These are phyloP conservation scores for Montipora sp. DNA, from an alignment of 64 coral and sea anemone species.

Conservation along the genomic window DNA sequence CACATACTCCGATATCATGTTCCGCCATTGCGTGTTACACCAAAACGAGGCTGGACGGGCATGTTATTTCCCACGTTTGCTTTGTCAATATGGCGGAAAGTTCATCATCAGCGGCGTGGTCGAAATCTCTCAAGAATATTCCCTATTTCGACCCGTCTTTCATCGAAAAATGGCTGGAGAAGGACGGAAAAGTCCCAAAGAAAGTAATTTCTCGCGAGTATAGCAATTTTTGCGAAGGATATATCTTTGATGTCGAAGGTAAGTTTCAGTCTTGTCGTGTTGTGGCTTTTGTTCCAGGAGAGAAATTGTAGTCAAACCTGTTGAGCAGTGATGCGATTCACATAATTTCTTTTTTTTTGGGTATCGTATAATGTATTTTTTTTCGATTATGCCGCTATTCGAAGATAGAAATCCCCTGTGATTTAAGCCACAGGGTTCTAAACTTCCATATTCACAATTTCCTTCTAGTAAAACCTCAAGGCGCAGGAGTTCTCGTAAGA, in stretches of 20 bases:
- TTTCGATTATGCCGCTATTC: neutral
- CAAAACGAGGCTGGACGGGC: slow-evolving; percentile 23
- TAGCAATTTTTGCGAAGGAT: slow-evolving; percentile 29
- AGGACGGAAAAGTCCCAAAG: slow-evolving; percentile 17
- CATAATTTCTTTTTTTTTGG: neutral
- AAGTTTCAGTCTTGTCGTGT: neutral
- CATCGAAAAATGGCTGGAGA: slow-evolving; percentile 21
- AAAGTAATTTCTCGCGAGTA: slow-evolving; percentile 31
- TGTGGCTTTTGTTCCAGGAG: neutral
- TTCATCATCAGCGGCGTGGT: neutral
- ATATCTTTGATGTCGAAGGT: slow-evolving; percentile 43
- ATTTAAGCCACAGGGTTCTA: neutral
- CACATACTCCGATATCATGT: neutral
- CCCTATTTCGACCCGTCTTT: slow-evolving; percentile 10
- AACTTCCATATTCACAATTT: neutral
- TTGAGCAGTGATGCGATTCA: neutral
- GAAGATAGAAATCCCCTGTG: slow-evolving; percentile 2
- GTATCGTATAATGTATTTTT: slow-evolving; percentile 14
- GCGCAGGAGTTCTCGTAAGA: neutral
- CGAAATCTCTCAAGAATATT: neutral
- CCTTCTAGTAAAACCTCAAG: neutral
- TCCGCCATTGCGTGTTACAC: slow-evolving; percentile 29
- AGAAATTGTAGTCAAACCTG: neutral
- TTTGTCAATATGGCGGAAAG: slow-evolving; percentile 3
- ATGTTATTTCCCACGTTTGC: neutral